Evolutionary conservation across 2,888 invertebrate species (phyloP), one percentile per base, ranked within the genome.

Genomic region (Xestoiulus laeticollis): DNA sequence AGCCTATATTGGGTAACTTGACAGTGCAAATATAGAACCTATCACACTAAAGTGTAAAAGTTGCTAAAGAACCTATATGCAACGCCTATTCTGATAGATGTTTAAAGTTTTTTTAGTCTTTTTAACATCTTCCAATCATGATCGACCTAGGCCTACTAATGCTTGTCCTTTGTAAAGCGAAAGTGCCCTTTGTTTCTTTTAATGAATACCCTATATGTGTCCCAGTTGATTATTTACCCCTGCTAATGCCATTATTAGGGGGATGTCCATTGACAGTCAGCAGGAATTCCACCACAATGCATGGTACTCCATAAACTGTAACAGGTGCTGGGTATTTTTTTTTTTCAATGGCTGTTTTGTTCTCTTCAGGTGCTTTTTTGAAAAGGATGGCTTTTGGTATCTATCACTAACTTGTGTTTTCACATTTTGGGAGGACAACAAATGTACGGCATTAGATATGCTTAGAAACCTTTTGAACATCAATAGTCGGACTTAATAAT

Each of bases 391-490:
- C n/a, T n/a, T 68, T 22, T 68, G n/a, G 68, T 26, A 68, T 68
- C 68, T 68, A 68, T 68, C 68, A 26, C 68, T 68, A 26, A 26
- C 68, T 68, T 68, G 10, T 68, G 68, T 68, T 68, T 68, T 68
- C 26, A 19, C 68, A 68, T 68, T 68, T 68, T 68, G 26, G 68
- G 26, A 68, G n/a, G 68, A 68, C 68, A 68, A 68, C 68, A 68
- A 68, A 68, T 68, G 68, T 68, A 68, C 68, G 68, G 68, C 68
- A 68, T 68, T 68, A 68, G 68, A 68, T 68, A 68, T 68, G 68
- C 26, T n/a, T 68, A 68, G 68, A 68, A 68, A 26, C 26, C 68
- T 68, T 68, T 68, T 68, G 68, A 68, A 68, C 68, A 68, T 68
- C 68, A 68, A 68, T 68, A 68, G 68, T 68, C 26, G 68, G 68